Evolutionary conservation across 2,797 vertebrate genomes (phyloP).

Genomic region (Sebastes steindachneri): DNA sequence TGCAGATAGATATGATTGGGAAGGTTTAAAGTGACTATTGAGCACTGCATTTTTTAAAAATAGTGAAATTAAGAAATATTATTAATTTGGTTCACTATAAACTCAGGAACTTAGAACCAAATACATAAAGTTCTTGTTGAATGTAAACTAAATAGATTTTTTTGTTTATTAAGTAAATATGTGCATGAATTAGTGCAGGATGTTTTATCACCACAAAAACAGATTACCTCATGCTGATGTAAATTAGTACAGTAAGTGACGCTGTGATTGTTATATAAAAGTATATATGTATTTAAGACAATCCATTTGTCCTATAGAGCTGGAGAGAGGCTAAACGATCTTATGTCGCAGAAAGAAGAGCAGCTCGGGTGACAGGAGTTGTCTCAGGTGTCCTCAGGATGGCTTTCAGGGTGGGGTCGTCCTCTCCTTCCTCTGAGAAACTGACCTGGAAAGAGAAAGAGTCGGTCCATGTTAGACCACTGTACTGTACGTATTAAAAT

Average conservation of each 20-base stretch:
- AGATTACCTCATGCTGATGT: not conserved
- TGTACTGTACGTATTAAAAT: conserved; percentile 9
- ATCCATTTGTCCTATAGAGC: not conserved
- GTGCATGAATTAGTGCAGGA: not conserved
- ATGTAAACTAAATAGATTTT: not conserved
- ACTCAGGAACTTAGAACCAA: no score
- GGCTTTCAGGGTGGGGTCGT: conserved; percentile 72
- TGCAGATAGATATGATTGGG: not conserved
- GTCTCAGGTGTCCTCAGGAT: conserved; percentile 67
- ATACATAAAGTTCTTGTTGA: not conserved
- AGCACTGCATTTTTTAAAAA: not conserved
- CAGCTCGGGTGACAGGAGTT: conserved; percentile 46
- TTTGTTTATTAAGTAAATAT: not conserved
- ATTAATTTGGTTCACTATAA: not conserved
- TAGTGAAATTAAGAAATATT: not conserved
- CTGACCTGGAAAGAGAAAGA: conserved; percentile 61
- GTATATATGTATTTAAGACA: not conserved
- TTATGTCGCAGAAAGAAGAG: conserved; percentile 63
- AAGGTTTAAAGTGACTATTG: not conserved
- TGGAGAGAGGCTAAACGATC: conserved; percentile 39
- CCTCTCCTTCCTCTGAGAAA: conserved; percentile 63
- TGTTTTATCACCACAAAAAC: not conserved
- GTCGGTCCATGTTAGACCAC: conserved; percentile 5
- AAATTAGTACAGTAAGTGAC: not conserved
- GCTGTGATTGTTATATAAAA: not conserved